A percentile compares a stretch with the other conserved stretches of the same genome.
Conservation (phyloP, 2,888 invertebrate genomes). For the Azorinus chamasolen region DNA sequence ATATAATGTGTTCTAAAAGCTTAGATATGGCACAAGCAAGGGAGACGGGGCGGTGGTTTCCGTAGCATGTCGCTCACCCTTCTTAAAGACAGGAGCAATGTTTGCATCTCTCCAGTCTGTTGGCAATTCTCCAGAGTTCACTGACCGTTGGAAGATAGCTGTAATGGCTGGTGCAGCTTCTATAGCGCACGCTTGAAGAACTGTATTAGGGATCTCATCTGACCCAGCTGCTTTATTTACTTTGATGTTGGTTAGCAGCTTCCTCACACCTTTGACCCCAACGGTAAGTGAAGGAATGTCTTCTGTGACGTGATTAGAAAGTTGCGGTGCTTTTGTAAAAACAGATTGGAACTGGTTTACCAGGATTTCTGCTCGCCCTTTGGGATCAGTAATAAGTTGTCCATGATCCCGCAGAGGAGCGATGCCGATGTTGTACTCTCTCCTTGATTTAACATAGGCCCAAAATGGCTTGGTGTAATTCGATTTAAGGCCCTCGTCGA, state of each 20-base stretch:
- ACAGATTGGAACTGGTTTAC: conserved; percentile 43
- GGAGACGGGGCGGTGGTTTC: background rate
- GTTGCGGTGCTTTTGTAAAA: conserved; percentile 25
- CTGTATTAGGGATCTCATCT: conserved; percentile 49
- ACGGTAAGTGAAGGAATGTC: conserved; percentile 14
- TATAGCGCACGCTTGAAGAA: conserved; percentile 48
- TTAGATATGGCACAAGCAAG: no score
- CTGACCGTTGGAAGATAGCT: conserved; percentile 35
- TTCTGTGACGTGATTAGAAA: background rate
- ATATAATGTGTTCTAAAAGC: no score
- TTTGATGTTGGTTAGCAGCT: conserved; percentile 48
- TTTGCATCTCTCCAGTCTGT: conserved; percentile 52
- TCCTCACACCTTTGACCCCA: conserved; percentile 35
- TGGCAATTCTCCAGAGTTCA: conserved; percentile 40
- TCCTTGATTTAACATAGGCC: conserved; percentile 38
- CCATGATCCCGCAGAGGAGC: conserved; percentile 33
- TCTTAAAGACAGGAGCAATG: conserved; percentile 14
- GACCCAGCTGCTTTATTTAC: conserved; percentile 47
- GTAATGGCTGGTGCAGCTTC: conserved; percentile 42
- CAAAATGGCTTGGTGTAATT: conserved; percentile 56
- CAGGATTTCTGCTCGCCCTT: conserved; percentile 43
- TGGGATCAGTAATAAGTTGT: conserved; percentile 37
- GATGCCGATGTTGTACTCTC: conserved; percentile 27
- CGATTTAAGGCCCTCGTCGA: conserved; percentile 43
- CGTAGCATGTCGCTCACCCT: conserved; percentile 3